phyloP scores from a whole-genome alignment of 2,113 vertebrate species.

The Ammospiza nelsoni region DNA sequence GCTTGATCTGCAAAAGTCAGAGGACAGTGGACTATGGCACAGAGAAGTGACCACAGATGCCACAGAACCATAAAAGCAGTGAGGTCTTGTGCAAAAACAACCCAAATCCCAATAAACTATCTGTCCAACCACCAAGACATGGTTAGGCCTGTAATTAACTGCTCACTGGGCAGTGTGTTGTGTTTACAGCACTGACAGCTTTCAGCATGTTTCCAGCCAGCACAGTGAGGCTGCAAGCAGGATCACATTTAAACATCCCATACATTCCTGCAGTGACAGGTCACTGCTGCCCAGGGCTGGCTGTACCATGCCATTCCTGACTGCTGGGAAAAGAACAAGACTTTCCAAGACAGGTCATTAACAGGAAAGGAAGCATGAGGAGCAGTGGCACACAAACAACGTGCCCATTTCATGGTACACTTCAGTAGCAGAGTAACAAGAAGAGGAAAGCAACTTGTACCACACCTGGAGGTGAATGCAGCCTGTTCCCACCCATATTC shows the following conservation, averaged over 20 bases:
- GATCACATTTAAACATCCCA: not conserved
- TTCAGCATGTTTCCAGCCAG: rapidly evolving
- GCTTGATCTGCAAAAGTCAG: not conserved
- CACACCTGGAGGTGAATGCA: not conserved
- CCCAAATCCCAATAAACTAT: not conserved
- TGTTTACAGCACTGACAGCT: not conserved
- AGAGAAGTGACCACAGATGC: not conserved
- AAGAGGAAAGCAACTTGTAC: not conserved
- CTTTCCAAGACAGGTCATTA: not conserved
- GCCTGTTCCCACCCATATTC: no score
- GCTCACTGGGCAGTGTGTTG: not conserved
- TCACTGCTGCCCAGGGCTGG: not conserved
- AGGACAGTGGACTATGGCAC: not conserved
- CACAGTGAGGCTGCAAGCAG: not conserved
- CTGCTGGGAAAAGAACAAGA: not conserved
- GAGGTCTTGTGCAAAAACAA: not conserved
- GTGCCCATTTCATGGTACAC: not conserved
- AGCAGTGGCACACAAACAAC: not conserved
- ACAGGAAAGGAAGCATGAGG: not conserved
- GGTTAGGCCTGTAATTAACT: not conserved
- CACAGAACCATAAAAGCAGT: not conserved
- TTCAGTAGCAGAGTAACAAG: not conserved
- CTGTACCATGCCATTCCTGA: not conserved
- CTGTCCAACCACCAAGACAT: not conserved
- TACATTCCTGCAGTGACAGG: not conserved